Percentiles rank a stretch among this genome's conserved stretches.
Evolutionary conservation across 2,113 vertebrate genomes (phyloP).

Genomic region (Tachuris rubrigastra): DNA sequence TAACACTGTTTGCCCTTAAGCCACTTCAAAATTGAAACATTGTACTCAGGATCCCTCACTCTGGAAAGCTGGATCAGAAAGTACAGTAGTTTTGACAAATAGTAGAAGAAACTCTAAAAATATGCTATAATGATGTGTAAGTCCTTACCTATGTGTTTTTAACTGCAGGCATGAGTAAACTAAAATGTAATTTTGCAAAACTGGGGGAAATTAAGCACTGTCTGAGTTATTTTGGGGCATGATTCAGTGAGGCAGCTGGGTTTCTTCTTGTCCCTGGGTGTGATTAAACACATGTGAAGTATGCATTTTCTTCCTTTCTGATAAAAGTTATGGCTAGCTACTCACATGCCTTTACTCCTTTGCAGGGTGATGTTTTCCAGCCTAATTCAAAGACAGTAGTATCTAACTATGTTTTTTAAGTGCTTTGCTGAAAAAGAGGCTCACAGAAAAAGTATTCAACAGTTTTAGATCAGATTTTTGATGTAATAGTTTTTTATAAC

Average conservation of each 20-base stretch:
- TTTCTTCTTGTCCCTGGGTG: background rate
- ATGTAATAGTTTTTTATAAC: background rate
- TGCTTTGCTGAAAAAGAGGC: background rate
- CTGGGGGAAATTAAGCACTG: background rate
- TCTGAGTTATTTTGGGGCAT: background rate
- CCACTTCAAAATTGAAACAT: background rate
- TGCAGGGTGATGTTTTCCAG: background rate
- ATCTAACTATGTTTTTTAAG: background rate
- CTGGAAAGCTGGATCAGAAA: background rate
- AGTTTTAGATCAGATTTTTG: background rate
- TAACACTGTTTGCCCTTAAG: background rate
- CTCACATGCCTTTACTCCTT: background rate
- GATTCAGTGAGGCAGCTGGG: background rate
- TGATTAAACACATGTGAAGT: background rate
- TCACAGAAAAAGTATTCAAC: background rate
- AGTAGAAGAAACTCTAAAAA: background rate
- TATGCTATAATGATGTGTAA: background rate
- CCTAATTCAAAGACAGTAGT: background rate
- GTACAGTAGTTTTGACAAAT: background rate
- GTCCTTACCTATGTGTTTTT: background rate
- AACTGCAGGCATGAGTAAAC: background rate
- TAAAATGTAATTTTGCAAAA: background rate
- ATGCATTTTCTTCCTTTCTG: background rate
- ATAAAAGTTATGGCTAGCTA: background rate
- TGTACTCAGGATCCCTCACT: background rate